phyloP scores from a whole-genome alignment of 92 coral and sea anemone species.

The Heteractis magnifica region DNA sequence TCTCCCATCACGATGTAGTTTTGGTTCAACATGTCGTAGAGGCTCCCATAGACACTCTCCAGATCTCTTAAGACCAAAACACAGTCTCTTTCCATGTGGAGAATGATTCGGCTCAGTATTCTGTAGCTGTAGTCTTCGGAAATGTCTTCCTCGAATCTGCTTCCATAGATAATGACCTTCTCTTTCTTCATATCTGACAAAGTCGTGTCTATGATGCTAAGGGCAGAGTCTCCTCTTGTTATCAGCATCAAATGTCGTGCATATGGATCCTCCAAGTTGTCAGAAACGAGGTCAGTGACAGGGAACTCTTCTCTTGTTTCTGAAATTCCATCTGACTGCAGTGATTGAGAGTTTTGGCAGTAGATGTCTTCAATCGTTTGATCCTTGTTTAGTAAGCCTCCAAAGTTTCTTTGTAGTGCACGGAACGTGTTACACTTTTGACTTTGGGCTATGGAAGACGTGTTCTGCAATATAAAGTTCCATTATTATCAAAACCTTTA shows the following conservation, averaged over 20 bases:
- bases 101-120: conserved; percentile 50
- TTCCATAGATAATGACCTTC: conserved; percentile 46
- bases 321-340: conserved; percentile 23
- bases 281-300: conserved; percentile 25
- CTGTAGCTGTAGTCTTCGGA: conserved; percentile 59
- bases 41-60: conserved; percentile 60
- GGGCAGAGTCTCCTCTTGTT: conserved; percentile 56
- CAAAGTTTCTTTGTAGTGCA: conserved; percentile 91
- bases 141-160: conserved; percentile 54
- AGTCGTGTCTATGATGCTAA: conserved; percentile 34
- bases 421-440: conserved; percentile 17
- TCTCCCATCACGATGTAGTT: conserved; percentile 52
- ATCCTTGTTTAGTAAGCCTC: conserved; percentile 72
- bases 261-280: conserved; percentile 31
- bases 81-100: conserved; percentile 58
- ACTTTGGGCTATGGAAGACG: background rate
- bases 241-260: conserved; percentile 64
- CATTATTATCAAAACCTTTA: no score
- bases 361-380: conserved; percentile 58
- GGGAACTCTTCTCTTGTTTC: conserved; percentile 33
- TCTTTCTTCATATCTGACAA: conserved; percentile 36
- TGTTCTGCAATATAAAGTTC: background rate
- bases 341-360: conserved; percentile 50
- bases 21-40: conserved; percentile 58
- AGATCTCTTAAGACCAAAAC: conserved; percentile 50